Base-by-base conservation (phyloP, 1,140 invertebrate species). In the Matsumurasca onukii region DNA sequence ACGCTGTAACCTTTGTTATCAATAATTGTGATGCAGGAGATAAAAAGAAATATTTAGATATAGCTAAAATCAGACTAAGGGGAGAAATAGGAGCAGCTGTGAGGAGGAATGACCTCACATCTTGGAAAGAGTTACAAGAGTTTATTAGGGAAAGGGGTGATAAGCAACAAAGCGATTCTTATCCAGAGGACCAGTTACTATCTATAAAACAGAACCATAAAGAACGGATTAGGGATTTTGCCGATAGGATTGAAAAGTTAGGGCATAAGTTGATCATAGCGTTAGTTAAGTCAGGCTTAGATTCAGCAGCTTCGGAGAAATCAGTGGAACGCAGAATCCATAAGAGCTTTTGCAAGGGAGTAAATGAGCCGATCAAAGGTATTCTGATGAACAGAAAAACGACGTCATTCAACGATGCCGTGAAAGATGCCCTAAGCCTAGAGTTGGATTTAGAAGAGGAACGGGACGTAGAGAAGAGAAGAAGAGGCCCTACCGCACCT, bases 211-310 rank as follows among this genome's bases (percentile, higher is more conserved):
- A 52, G 49, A 22, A 22, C 5, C 20, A 13, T n/a, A 52, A 52
- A 20, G 49, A 52, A 13, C 12, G 12, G 3, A 24, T 52, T 22
- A 52, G 49, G 22, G 49, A 52, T 5, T 52, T 52, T 52, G 49
- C 49, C 22, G 49, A 52, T 52, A 52, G 49, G 22, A 52, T 52
- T 3, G 49, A 52, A 24, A 52, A 52, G 20, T 52, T 52, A 24
- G 49, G 49, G 20, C 49, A 52, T 20, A 52, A 52, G 20, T 20
- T 52, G 22, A 52, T 52, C 12, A 52, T 52, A 12, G 49, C 49
- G 12, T 24, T n/a, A 24, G 22, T 20, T 52, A 52, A 20, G 22
- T 5, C 12, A 3, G 49, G 49, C 12, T 5, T 52, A 5, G 49
- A 52, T n/a, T 52, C 49, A 5, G 22, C 5, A 52, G 49, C 49